Conservation (phyloP, 2,888 invertebrate species). For the Troides helena region DNA sequence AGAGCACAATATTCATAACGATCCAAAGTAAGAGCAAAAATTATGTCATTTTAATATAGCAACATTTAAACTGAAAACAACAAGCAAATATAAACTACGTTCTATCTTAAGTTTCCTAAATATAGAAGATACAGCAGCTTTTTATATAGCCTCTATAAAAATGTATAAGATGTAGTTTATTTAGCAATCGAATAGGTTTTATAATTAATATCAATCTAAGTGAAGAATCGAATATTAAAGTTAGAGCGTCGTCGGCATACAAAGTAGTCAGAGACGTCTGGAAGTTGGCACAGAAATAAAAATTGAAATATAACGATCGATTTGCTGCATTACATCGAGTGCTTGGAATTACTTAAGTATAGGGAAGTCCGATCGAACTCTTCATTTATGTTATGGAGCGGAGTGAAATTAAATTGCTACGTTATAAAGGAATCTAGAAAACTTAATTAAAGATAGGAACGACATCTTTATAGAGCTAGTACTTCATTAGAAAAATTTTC, state of each 20-base stretch:
- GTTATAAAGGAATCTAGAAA: background rate
- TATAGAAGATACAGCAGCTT: background rate
- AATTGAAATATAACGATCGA: constrained; percentile 13
- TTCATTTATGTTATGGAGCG: background rate
- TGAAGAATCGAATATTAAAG: background rate
- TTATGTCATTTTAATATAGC: too few relatives aligned
- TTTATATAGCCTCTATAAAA: background rate
- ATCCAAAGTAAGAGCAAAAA: too few relatives aligned
- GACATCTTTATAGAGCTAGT: background rate
- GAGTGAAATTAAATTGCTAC: background rate
- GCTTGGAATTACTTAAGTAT: background rate
- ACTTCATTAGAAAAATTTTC: background rate
- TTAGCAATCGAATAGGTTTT: background rate
- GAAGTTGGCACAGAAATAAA: constrained; percentile 7
- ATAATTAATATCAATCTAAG: background rate
- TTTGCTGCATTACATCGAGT: constrained; percentile 4
- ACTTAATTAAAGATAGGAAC: background rate
- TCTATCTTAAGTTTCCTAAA: too few relatives aligned
- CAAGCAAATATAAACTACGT: too few relatives aligned
- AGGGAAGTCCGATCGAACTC: constrained; percentile 1
- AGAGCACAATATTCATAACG: too few relatives aligned
- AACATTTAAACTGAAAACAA: too few relatives aligned
- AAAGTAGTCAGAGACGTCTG: constrained; percentile 15
- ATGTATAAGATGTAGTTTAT: too few relatives aligned
- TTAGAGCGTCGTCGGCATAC: constrained; percentile 10